These are phyloP conservation scores for Yponomeuta sedellus DNA, from an alignment of 2,888 invertebrate species.

Conservation along the genomic window DNA sequence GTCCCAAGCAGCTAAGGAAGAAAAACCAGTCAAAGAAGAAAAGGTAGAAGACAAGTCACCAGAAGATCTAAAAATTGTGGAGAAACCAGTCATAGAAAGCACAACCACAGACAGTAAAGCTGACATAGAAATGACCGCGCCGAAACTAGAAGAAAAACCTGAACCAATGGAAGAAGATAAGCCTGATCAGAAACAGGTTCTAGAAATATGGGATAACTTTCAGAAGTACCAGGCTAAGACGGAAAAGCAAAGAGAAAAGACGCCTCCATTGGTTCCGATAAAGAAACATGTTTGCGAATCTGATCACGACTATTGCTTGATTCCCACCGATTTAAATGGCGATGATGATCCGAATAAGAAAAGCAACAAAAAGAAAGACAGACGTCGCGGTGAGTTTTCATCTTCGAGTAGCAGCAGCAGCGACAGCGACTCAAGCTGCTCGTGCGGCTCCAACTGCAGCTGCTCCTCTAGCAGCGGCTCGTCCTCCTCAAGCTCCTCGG, in stretches of 20 bases:
- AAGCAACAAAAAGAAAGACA: slow-evolving; percentile 73
- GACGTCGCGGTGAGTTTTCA: slow-evolving; percentile 64
- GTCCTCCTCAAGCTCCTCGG: slow-evolving; percentile 78
- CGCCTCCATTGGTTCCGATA: slow-evolving; percentile 63
- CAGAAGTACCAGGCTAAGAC: slow-evolving; percentile 84
- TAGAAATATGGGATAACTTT: slow-evolving; percentile 87
- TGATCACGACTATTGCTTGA: slow-evolving; percentile 86
- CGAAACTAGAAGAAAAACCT: slow-evolving; percentile 30
- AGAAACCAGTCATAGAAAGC: slow-evolving; percentile 14
- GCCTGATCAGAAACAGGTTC: slow-evolving; percentile 77
- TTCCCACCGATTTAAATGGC: slow-evolving; percentile 63
- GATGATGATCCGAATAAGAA: slow-evolving; percentile 65
- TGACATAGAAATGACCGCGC: slow-evolving; percentile 24
- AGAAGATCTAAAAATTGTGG: slow-evolving; percentile 27
- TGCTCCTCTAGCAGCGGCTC: slow-evolving; percentile 85
- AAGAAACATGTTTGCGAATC: slow-evolving; percentile 78
- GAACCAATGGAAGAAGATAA: slow-evolving; percentile 58
- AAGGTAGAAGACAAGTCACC: slow-evolving; percentile 20
- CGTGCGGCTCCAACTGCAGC: slow-evolving; percentile 89
- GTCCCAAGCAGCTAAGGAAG: slow-evolving; percentile 26
- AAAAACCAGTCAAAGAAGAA: slow-evolving; percentile 38
- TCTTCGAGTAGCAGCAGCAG: slow-evolving; percentile 86
- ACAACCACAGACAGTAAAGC: slow-evolving; percentile 13
- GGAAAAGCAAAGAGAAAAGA: slow-evolving; percentile 72
- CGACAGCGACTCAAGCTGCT: slow-evolving; percentile 84